Evolutionary conservation across 2,888 invertebrate genomes (phyloP), one percentile per base, ranked within the genome.

Genomic region (Agonopterix alstromeriana): DNA sequence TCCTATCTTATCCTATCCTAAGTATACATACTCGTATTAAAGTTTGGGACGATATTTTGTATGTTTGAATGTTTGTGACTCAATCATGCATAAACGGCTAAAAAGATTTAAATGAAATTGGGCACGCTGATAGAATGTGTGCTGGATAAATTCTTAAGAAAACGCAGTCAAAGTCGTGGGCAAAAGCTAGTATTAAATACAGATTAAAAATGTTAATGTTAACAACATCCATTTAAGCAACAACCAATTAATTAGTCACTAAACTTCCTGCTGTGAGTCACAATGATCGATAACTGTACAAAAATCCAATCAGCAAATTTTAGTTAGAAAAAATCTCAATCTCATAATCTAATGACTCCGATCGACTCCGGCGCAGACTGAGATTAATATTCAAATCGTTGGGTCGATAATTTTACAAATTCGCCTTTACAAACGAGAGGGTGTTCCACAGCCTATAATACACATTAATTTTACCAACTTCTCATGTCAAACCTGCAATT

Each of bases 401-500:
- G 73, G 61, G 59, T 70, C 77, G 78, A 81, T 85, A 85, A 87
- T 85, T 83, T 82, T 70, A 80, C 78, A 82, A 86, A 86, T 84
- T 86, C 75, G 70, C 77, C 58, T 27, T 66, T 67, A 78, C 73
- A 74, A 79, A 77, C 79, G 75, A 81, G 73, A 78, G 77, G 79
- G 70, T 75, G 77, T 75, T 67, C 57, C 63, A 64, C 55, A 65
- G 70, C 77, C 85, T 84, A 81, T 86, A 87, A 87, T 85, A 85
- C 72, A 81, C 86, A 87, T 87, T 81, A 83, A 86, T 88, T 79
- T 81, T 17, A 54, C 61, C 69, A 71, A 76, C 78, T 80, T 75
- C 77, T 64, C 85, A 77, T 86, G 86, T 86, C 87, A 87, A 86
- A 84, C 82, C 67, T 54, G 67, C 81, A 80, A 84, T 87, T 75